Evolutionary conservation across 2,888 invertebrate genomes (phyloP), one percentile per base, ranked within the genome.

Genomic region (Drosophila paracracens): DNA sequence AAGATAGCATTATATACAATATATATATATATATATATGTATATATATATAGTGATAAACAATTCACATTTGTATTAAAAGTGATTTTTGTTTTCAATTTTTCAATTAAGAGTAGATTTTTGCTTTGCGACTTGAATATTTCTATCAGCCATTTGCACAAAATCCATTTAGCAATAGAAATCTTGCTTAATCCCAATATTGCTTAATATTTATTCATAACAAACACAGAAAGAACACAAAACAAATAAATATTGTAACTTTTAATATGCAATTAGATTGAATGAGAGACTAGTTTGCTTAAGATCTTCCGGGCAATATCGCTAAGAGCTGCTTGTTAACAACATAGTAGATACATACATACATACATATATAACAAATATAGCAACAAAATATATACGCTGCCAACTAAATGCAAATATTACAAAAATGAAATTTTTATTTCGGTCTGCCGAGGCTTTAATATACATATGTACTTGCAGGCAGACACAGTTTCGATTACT

Each of bases 401-500:
- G 59, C 29, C 53, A 68, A 68, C 18, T 29, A 46, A 57, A 56
- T 40, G 31, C 36, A 36, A 52, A 36, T 58, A 43, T 16, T 31
- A 52, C 4, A 36, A 27, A 38, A 48, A 38, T 40, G 18, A 18
- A 16, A 4, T 16, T 51, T 21, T 36, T 51, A 31, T 18, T 33
- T 46, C 21, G 7, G 11, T 16, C 38, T 3, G 7, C 10, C 11
- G 13, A 33, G 33, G 25, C 6, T 51, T 27, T 18, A 46, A 58
- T 58, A 31, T 31, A 29, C 7, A 31, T 8, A 33, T 33, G 33
- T 11, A 46, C 52, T 67, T 66, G 27, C 54, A 29, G 13, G 18
- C 53, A 54, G 25, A 16, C 1, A 27, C 13, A 2, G 1, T 54
- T 25, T 8, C 5, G 13, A 29, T 35, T n/a, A 31, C 25, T 25